Conservation (phyloP, 2,888 invertebrate genomes). For the Brachyptera risi region DNA sequence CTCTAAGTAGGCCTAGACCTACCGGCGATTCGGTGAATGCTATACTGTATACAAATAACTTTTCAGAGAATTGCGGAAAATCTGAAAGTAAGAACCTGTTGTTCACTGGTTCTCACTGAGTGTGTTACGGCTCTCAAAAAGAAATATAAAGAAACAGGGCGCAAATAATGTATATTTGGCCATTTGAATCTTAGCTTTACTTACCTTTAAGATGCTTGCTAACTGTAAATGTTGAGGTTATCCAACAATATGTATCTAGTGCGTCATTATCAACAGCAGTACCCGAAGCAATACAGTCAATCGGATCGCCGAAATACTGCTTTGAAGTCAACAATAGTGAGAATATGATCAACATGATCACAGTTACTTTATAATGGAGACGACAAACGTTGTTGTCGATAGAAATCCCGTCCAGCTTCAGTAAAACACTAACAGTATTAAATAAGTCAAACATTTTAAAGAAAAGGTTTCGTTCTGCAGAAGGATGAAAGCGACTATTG, state of each 20-base stretch:
- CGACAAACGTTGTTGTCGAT: conserved; percentile 74
- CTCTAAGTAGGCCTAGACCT: no score
- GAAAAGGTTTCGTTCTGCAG: no score
- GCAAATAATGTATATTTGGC: neutral
- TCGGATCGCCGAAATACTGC: conserved; percentile 83
- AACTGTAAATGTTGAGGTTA: conserved; percentile 64
- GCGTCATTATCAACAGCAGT: conserved; percentile 49
- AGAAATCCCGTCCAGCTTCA: conserved; percentile 61
- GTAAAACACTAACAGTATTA: conserved; percentile 60
- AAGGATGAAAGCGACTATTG: no score
- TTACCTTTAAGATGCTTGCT: conserved; percentile 46
- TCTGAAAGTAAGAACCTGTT: no score
- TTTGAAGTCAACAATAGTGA: conserved; percentile 72
- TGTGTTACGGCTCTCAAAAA: no score
- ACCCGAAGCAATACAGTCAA: conserved; percentile 57
- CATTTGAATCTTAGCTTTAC: conserved; percentile 27
- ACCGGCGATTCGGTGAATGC: no score
- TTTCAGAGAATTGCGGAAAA: no score
- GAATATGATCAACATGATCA: conserved; percentile 66
- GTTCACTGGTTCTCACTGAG: no score
- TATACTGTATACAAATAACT: no score
- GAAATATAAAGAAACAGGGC: no score
- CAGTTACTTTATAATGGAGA: conserved; percentile 69
- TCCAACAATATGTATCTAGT: conserved; percentile 75
- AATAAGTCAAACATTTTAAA: conserved; percentile 64